Base-by-base conservation (phyloP, 2,888 invertebrate genomes). In the Drosophila borealis region DNA sequence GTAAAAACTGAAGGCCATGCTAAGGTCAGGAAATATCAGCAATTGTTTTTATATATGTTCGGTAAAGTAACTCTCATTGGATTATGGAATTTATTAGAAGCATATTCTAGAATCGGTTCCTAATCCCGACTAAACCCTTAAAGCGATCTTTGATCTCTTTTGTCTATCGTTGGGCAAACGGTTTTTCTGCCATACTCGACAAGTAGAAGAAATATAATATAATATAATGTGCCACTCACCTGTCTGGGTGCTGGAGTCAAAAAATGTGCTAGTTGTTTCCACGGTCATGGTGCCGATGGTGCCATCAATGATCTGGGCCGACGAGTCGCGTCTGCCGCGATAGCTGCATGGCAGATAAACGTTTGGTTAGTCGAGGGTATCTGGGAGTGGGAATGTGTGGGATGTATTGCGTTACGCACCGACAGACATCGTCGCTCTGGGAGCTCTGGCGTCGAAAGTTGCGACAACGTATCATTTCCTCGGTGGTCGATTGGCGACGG, bases 201-300 rank as follows among this genome's bases (percentile, higher is more conserved):
- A 25, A 25, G 25, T 8, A 29, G 2, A 2, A 29, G 8, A 29
- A 8, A 29, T 29, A 29, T 17, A 17, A 17, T 17, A 17, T 17
- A 17, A 17, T 17, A 17, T 17, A 17, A 17, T 17, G 17, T 17
- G 29, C 2, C 2, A 93, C 96, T 95, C 90, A 97, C 97, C 97
- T 91, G 97, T 97, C 93, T 97, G 97, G 29, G 97, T 97, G 92
- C 97, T 97, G 79, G 97, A 97, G 93, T 97, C 97, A 91, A 97
- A 97, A 92, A 97, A 97, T 0, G 97, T 97, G 92, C 97, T 97
- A 4, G 97, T 97, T 3, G 97, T 97, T 92, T 98, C 97, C 29
- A 97, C 97, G 0, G 97, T 97, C 98, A 98, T 98, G 39, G 97
- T 96, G 34, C 96, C 97, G 77, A 97, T 95, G 29, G 97, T 98